Evolutionary conservation across 2,888 invertebrate species (phyloP).

Genomic region (Clivina fossor): DNA sequence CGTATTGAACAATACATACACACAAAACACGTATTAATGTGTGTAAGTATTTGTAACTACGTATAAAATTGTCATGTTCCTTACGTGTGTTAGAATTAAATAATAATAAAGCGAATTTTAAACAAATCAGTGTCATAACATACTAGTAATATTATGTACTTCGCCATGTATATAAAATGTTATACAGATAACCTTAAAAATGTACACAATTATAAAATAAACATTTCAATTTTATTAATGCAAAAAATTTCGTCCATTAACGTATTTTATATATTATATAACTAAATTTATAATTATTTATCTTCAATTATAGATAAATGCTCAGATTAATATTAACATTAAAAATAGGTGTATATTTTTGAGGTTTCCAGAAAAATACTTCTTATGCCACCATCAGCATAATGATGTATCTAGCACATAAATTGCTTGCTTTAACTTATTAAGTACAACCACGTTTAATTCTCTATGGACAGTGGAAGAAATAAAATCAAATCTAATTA

Average conservation of each 20-base stretch:
- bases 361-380: too few species aligned
- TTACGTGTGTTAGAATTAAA: constrained; percentile 30
- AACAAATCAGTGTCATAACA: constrained; percentile 30
- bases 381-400: constrained; percentile 21
- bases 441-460: constrained; percentile 32
- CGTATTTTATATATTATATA: too few species aligned
- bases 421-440: constrained; percentile 31
- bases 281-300: too few species aligned
- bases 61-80: constrained; percentile 23
- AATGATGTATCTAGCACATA: constrained; percentile 14
- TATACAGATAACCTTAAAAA: too few species aligned
- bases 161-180: constrained; percentile 34
- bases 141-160: constrained; percentile 25
- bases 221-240: too few species aligned
- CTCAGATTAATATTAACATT: too few species aligned
- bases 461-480: constrained; percentile 17
- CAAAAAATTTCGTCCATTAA: too few species aligned
- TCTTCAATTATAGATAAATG: too few species aligned
- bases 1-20: neutral
- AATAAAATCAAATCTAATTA: constrained; percentile 9
- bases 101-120: constrained; percentile 9
- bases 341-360: too few species aligned
- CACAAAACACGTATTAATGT: neutral
- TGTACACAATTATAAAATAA: too few species aligned
- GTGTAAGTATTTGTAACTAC: neutral